Base-by-base conservation (phyloP, 1,140 invertebrate species). In the Meloidogyne chitwoodi region DNA sequence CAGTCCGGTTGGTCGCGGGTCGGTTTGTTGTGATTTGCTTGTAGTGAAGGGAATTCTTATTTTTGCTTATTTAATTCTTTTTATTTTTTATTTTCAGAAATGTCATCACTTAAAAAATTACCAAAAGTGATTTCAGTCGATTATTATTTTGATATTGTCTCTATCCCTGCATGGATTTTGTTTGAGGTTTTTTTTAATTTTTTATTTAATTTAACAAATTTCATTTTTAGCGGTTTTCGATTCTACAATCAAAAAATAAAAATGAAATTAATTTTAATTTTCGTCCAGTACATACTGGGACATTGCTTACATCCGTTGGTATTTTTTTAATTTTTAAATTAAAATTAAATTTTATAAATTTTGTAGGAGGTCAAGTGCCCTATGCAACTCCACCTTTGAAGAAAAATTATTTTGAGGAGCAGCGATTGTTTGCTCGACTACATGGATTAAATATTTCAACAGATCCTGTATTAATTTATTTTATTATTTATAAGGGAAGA, bases 351-450 rank as follows among this genome's bases (percentile, higher is more conserved):
- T 38, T 0, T 38, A 8, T 38, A 38, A 38, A 38, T n/a, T 16
- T 1, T n/a, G 5, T 19, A 69, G 68, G 68, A 2, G 29, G 6
- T 69, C 34, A 56, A 61, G 68, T 69, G 5, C 68, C 68, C 16
- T 69, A 27, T 14, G 29, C 68, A n/a, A 69, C 68, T 44, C 41
- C 68, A 61, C 19, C 16, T 19, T 41, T 69, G n/a, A 41, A 61
- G n/a, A 69, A 69, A 22, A 69, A 41, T 69, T 69, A 56, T 61
- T 69, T 69, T 41, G 68, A 69, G 22, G 41, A 69, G 19, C 68
- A 69, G 19, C 26, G 68, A 22, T 19, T 56, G 19, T 69, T 69
- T 44, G 68, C 68, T 8, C 16, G 68, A 44, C 26, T 69, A 6
- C 68, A 69, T n/a, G 68, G 68, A 26, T 29, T 69, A 27, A 69